Conservation (phyloP, 2,888 invertebrate species). For the Dermolepida albohirtum region DNA sequence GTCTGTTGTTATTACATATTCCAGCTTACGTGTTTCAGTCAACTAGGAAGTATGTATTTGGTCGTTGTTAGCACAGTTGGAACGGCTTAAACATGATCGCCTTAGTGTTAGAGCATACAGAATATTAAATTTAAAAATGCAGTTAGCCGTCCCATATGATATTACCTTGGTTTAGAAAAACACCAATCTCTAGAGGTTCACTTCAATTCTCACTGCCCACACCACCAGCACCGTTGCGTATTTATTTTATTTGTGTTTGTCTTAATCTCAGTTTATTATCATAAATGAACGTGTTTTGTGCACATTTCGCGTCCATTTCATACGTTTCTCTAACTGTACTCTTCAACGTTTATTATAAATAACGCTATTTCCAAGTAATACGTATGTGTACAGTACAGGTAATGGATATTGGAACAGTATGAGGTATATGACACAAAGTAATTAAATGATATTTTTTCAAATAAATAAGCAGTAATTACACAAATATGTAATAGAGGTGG, state of each 20-base stretch:
- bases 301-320: too few relatives aligned
- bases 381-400: too few relatives aligned
- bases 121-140: constrained; percentile 35
- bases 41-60: constrained; percentile 32
- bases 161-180: constrained; percentile 24
- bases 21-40: constrained; percentile 8
- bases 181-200: neutral
- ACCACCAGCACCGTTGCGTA: constrained; percentile 4
- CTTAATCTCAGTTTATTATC: constrained; percentile 7
- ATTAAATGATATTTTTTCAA: too few relatives aligned
- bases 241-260: constrained; percentile 12
- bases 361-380: too few relatives aligned
- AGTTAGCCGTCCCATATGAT: constrained; percentile 33
- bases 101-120: constrained; percentile 38
- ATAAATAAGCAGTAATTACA: too few relatives aligned
- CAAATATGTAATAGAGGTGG: too few relatives aligned
- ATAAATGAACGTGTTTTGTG: neutral
- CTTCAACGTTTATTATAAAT: too few relatives aligned
- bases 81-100: constrained; percentile 33
- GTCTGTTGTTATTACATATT: constrained; percentile 25
- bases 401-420: too few relatives aligned
- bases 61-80: constrained; percentile 23
- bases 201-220: constrained; percentile 3
- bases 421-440: too few relatives aligned
- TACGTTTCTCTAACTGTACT: too few relatives aligned